Conservation (phyloP, 2,888 invertebrate genomes). For the Pristionchus exspectatus region DNA sequence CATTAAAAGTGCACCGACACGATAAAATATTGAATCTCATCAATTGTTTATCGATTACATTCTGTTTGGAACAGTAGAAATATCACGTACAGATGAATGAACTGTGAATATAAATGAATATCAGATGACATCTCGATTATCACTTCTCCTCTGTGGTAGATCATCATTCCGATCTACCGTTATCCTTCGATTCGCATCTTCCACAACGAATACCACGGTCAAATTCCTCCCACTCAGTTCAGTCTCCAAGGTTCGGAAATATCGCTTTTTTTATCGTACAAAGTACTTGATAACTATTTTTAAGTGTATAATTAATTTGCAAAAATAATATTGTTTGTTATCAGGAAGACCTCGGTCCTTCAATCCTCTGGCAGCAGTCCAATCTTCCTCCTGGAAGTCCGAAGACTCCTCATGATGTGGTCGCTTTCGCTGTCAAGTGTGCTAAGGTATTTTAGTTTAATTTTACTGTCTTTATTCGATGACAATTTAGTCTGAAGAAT, state of each 20-base stretch:
- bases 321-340: neutral
- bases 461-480: slow-evolving; percentile 59
- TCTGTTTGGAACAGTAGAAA: slow-evolving; percentile 35
- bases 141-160: slow-evolving; percentile 37
- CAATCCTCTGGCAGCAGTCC: slow-evolving; percentile 65
- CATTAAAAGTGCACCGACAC: slow-evolving; percentile 6
- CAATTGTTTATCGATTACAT: neutral
- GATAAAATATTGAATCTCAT: slow-evolving; percentile 32
- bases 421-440: slow-evolving; percentile 67
- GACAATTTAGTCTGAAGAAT: neutral
- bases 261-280: neutral
- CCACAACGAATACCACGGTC: neutral
- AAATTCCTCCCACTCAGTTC: neutral
- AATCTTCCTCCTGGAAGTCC: slow-evolving; percentile 65
- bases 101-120: neutral
- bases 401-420: slow-evolving; percentile 68
- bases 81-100: neutral
- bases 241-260: neutral
- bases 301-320: no score
- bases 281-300: neutral
- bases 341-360: slow-evolving; percentile 72
- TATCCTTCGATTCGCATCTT: slow-evolving; percentile 20
- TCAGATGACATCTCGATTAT: slow-evolving; percentile 46
- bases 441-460: slow-evolving; percentile 70
- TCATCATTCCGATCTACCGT: slow-evolving; percentile 1